Evolutionary conservation across 2,888 invertebrate genomes (phyloP).

Genomic region (Zaprionus obscuricornis): DNA sequence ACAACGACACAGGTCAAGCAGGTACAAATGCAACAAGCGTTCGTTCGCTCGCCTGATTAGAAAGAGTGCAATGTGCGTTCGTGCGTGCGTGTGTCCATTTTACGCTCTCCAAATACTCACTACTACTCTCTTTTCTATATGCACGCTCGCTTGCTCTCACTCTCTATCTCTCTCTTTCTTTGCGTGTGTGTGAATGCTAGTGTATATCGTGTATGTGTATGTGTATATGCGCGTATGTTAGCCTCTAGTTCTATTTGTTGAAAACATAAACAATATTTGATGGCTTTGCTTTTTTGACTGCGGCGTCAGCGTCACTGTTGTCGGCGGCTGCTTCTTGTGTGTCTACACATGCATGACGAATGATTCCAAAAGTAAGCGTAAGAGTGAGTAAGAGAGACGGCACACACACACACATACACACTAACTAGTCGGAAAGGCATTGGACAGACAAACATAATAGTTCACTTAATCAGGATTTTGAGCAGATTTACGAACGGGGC

Average conservation of each 20-base stretch:
- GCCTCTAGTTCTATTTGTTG: constrained; percentile 57
- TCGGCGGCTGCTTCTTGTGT: constrained; percentile 65
- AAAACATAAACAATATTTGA: constrained; percentile 76
- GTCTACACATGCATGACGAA: constrained; percentile 73
- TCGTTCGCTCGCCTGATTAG: constrained; percentile 69
- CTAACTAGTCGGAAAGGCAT: constrained; percentile 10
- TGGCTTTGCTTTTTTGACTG: constrained; percentile 37
- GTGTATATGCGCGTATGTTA: constrained; percentile 11
- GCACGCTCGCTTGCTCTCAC: constrained; percentile 1
- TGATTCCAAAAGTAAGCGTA: constrained; percentile 17
- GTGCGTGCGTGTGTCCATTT: too few relatives aligned
- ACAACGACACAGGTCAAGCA: constrained; percentile 65
- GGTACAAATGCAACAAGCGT: constrained; percentile 77
- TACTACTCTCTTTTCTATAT: too few relatives aligned
- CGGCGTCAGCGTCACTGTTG: constrained; percentile 17
- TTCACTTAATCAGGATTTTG: constrained; percentile 78
- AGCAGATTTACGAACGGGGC: constrained; percentile 61
- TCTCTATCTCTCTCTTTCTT: constrained; percentile 6
- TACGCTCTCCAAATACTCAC: too few relatives aligned
- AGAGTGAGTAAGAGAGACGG: constrained; percentile 1
- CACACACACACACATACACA: neutral
- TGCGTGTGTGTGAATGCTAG: too few relatives aligned
- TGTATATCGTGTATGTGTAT: constrained; percentile 8
- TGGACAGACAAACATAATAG: constrained; percentile 56
- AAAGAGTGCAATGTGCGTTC: constrained; percentile 70